A percentile compares a stretch with the other conserved stretches of the same genome.
These are phyloP conservation scores for Hippocampus kuda DNA, from an alignment of 2,797 vertebrate species.

Conservation along the genomic window DNA sequence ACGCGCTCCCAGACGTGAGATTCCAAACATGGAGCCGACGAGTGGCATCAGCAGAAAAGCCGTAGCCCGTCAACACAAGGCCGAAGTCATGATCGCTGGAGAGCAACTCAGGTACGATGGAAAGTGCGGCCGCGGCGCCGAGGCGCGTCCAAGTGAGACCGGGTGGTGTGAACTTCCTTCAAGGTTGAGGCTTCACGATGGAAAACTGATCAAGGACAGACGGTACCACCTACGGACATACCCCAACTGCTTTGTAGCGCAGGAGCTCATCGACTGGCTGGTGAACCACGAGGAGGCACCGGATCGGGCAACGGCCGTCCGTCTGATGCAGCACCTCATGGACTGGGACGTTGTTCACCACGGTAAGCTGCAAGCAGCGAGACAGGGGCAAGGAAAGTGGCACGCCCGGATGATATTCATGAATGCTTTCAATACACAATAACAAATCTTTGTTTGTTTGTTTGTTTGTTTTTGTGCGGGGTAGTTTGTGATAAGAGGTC, in stretches of 20 bases:
- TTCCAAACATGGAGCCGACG: constrained; percentile 65
- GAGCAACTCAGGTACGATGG: constrained; percentile 79
- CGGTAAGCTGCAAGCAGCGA: constrained; percentile 51
- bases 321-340: constrained; percentile 81
- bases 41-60: constrained; percentile 62
- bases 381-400: neutral
- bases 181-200: constrained; percentile 78
- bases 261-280: constrained; percentile 80
- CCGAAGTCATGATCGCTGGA: constrained; percentile 82
- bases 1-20: constrained; percentile 15
- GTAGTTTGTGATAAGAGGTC: constrained; percentile 79
- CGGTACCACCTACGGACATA: constrained; percentile 76
- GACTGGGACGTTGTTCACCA: constrained; percentile 82
- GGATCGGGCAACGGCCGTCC: constrained; percentile 68
- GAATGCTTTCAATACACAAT: neutral
- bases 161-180: constrained; percentile 14
- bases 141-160: neutral
- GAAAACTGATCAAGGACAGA: constrained; percentile 79
- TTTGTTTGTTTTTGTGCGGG: constrained; percentile 9
- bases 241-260: constrained; percentile 79
- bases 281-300: constrained; percentile 75
- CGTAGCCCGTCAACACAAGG: constrained; percentile 67
- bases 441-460: neutral
- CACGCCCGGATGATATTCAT: neutral
- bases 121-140: neutral